phyloP scores from a whole-genome alignment of 2,888 invertebrate species.

The Leucozona laternaria region DNA sequence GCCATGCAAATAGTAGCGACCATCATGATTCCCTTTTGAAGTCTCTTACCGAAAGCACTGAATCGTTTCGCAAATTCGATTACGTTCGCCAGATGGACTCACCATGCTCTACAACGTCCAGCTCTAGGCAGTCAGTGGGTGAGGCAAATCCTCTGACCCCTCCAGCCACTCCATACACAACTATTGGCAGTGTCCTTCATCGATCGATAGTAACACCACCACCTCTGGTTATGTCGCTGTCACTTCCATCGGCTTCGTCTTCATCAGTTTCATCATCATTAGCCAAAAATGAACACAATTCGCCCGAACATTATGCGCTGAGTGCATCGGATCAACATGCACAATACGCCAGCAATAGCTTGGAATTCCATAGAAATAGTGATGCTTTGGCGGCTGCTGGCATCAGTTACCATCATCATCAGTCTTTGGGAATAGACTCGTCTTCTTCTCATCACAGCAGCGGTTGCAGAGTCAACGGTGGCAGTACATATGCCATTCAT shows the following conservation, averaged over 20 bases:
- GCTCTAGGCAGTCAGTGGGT: slow-evolving; percentile 80
- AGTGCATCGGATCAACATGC: slow-evolving; percentile 62
- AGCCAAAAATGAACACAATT: slow-evolving; percentile 63
- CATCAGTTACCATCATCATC: slow-evolving; percentile 59
- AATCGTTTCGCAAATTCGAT: slow-evolving; percentile 77
- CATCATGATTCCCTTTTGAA: slow-evolving; percentile 80
- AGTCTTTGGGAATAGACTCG: slow-evolving; percentile 61
- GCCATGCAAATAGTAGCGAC: slow-evolving; percentile 50
- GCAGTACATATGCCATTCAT: slow-evolving; percentile 72
- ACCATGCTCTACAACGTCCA: slow-evolving; percentile 81
- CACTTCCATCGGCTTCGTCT: slow-evolving; percentile 55
- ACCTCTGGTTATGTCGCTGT: slow-evolving; percentile 50
- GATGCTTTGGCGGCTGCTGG: slow-evolving; percentile 47
- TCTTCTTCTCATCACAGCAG: slow-evolving; percentile 54
- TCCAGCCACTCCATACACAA: slow-evolving; percentile 81
- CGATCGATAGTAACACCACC: slow-evolving; percentile 66
- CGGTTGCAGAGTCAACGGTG: not conserved
- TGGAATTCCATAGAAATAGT: slow-evolving; percentile 67
- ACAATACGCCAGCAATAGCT: slow-evolving; percentile 57
- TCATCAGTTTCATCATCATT: slow-evolving; percentile 65
- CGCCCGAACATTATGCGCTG: slow-evolving; percentile 63
- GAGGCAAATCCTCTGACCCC: slow-evolving; percentile 81
- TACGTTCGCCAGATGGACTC: slow-evolving; percentile 80
- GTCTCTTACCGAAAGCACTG: slow-evolving; percentile 77
- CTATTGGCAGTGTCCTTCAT: slow-evolving; percentile 47